Evolutionary conservation across 2,888 invertebrate genomes (phyloP).

Genomic region (Ferdinandea cuprea): DNA sequence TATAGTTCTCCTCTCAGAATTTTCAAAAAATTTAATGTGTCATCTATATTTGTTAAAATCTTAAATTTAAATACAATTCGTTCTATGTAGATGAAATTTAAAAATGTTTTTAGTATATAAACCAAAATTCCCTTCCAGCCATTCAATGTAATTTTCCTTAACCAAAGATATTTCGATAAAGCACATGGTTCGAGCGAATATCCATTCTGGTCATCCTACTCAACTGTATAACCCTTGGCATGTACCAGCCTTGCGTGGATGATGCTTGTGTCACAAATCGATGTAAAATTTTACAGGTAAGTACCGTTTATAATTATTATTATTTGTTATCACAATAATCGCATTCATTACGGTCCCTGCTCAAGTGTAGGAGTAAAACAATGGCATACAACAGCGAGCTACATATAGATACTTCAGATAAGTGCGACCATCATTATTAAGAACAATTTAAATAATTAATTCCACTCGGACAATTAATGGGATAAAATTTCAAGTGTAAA

Average conservation of each 20-base stretch:
- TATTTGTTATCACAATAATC: background rate
- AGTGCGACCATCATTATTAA: conserved; percentile 19
- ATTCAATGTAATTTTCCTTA: conserved; percentile 73
- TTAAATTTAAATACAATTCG: no score
- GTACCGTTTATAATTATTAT: conserved; percentile 73
- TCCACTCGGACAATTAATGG: conserved; percentile 26
- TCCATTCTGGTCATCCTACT: conserved; percentile 99
- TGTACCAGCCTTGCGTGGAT: conserved; percentile 99
- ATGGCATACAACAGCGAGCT: background rate
- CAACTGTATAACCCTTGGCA: conserved; percentile 99
- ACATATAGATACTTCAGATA: background rate
- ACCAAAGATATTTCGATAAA: conserved; percentile 75
- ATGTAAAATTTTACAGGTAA: conserved; percentile 95
- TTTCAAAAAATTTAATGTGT: no score
- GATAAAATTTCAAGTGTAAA: conserved; percentile 21
- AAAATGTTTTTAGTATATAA: no score
- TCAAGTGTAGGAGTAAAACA: background rate
- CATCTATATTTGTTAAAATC: no score
- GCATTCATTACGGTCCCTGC: background rate
- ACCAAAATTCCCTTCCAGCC: background rate
- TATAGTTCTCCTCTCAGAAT: no score
- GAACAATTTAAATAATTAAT: conserved; percentile 39
- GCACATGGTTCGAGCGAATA: conserved; percentile 98
- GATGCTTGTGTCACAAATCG: conserved; percentile 94
- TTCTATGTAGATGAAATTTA: no score